Base-by-base conservation (phyloP, 1,140 invertebrate species). In the Hypsibius dujardini region DNA sequence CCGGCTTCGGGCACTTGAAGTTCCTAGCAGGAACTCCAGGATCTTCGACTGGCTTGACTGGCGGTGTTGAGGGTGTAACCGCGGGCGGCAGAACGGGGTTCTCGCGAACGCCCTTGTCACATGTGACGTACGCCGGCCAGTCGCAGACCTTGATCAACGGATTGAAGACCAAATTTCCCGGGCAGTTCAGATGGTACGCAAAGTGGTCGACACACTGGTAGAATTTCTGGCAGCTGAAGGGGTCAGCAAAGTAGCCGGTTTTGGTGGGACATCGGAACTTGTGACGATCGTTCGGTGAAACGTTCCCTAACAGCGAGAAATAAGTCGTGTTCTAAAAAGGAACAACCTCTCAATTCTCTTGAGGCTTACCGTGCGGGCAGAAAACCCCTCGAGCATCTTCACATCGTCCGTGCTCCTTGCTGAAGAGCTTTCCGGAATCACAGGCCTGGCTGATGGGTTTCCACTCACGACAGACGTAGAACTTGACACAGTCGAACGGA, bases 141-240 rank as follows among this genome's bases (percentile, higher is more conserved):
- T 67, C 62, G 62, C 62, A 67, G 7, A 67, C 62, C 62, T 67
- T 67, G 7, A 14, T 67, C 42, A 3, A 12, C 7, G 7, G 12
- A 42, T 42, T 67, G 7, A 7, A 67, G 7, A 67, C 12, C 7
- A 67, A 42, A 67, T 67, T 7, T 3, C 7, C 62, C 7, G 62
- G 62, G 42, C 62, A 67, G 7, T 3, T 7, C 45, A 67, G 42
- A 3, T 67, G 62, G 42, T 67, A 67, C 12, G 62, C 7, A 3
- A 7, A 42, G 62, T 3, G 3, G 42, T 67, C 45, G 62, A 67
- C 62, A 42, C 62, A 67, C 62, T 67, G 62, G 62, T 14, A 67
- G 62, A 67, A 67, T 3, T 42, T 12, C 62, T 42, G 62, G 62
- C 62, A 67, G 62, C 42, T 67, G 7, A 14, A 3, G 3, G 42